Conservation (phyloP, 1,140 invertebrate species). For the Ctenoplectra terminalis region DNA sequence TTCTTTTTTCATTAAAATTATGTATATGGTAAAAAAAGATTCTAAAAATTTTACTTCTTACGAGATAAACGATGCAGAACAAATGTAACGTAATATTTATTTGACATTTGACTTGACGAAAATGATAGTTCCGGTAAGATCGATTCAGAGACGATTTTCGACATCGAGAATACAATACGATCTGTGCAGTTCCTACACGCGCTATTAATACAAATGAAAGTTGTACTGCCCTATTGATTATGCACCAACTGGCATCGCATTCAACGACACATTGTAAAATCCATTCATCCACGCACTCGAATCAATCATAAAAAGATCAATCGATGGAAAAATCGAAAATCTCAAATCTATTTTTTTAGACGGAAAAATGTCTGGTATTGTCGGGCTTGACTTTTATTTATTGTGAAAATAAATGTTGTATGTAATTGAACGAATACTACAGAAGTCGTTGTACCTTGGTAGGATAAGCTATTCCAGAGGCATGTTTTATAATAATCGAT, state of each 20-base stretch:
- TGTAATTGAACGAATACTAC: not conserved
- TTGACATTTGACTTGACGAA: not conserved
- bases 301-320: conserved; percentile 17
- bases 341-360: conserved; percentile 45
- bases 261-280: conserved; percentile 15
- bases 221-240: conserved; percentile 40
- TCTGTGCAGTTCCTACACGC: conserved; percentile 29
- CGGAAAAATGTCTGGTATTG: not conserved
- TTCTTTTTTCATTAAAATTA: not conserved
- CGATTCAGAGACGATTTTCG: not conserved
- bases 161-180: not conserved
- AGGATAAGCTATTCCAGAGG: conserved; percentile 1
- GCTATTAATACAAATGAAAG: conserved; percentile 5
- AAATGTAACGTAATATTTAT: not conserved
- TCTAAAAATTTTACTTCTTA: not conserved
- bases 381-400: not conserved
- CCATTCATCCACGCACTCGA: not conserved
- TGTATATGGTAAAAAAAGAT: not conserved
- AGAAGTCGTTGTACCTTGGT: conserved; percentile 21
- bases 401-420: conserved; percentile 18
- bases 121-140: not conserved
- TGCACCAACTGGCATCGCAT: not conserved
- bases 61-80: not conserved
- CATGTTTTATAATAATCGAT: conserved; percentile 17
- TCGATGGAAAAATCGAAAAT: not conserved